Conservation (phyloP, 2,888 invertebrate species). For the Xylota segnis region DNA sequence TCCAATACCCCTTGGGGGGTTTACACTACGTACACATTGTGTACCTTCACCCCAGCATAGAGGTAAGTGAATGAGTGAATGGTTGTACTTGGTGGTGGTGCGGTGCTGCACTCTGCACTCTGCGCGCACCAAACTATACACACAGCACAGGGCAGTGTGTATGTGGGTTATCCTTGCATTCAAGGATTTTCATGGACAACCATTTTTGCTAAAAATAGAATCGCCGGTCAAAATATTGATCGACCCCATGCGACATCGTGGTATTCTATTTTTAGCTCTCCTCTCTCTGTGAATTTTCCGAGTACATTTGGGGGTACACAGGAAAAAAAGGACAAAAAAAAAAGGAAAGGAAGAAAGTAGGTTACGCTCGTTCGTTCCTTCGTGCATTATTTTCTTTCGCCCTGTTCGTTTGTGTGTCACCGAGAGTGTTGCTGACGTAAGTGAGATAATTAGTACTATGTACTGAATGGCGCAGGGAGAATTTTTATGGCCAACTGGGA, state of each 20-base stretch:
- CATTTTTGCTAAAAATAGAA: conserved; percentile 77
- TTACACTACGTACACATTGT: conserved; percentile 54
- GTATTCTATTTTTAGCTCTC: conserved; percentile 78
- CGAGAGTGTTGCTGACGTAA: conserved; percentile 65
- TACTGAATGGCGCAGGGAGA: not conserved
- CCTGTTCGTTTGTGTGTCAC: conserved; percentile 46
- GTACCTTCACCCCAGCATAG: conserved; percentile 52
- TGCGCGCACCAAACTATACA: conserved; percentile 60
- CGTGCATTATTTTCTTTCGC: conserved; percentile 55
- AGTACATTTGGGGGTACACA: conserved; percentile 60
- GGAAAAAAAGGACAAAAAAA: conserved; percentile 16
- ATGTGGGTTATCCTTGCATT: conserved; percentile 74
- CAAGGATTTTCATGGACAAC: conserved; percentile 76
- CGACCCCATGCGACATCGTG: conserved; percentile 78
- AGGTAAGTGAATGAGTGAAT: conserved; percentile 64
- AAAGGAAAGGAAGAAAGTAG: conserved; percentile 62
- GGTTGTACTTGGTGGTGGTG: conserved; percentile 53
- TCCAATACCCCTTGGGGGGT: conserved; percentile 67
- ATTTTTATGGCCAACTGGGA: not conserved
- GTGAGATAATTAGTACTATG: conserved; percentile 32
- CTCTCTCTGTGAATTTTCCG: conserved; percentile 44
- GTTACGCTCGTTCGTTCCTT: conserved; percentile 74
- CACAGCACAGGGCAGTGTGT: conserved; percentile 24
- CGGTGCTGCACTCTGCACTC: conserved; percentile 41
- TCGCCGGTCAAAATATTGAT: conserved; percentile 78